Evolutionary conservation across 1,140 invertebrate genomes (phyloP).

Genomic region (Liolophura sinensis): DNA sequence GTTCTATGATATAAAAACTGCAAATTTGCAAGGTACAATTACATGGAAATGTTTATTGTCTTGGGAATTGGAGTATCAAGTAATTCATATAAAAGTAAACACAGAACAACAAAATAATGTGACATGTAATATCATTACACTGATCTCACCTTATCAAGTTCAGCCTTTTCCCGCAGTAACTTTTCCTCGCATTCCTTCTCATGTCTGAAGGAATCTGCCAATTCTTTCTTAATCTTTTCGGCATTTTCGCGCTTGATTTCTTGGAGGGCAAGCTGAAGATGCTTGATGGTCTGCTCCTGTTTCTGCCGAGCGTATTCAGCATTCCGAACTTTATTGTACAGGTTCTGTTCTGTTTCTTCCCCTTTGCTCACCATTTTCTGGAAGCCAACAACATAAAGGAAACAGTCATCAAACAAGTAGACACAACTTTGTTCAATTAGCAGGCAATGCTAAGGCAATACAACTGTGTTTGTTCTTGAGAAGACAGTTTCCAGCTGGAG

Average conservation of each 20-base stretch:
- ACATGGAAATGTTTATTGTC: too few relatives aligned
- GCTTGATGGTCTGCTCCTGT: conserved; percentile 45
- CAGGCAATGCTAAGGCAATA: neutral
- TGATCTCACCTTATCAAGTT: conserved; percentile 48
- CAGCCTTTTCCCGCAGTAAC: conserved; percentile 43
- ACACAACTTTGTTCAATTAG: neutral
- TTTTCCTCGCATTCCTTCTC: conserved; percentile 46
- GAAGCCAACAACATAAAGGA: conserved; percentile 6
- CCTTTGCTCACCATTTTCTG: conserved; percentile 51
- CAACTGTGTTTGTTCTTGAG: neutral
- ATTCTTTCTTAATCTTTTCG: conserved; percentile 36
- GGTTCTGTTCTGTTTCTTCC: conserved; percentile 43
- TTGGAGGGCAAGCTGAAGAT: conserved; percentile 36
- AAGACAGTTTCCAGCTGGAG: too few relatives aligned
- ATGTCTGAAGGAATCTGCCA: conserved; percentile 24
- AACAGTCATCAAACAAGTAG: neutral
- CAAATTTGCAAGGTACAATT: too few relatives aligned
- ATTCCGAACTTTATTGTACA: conserved; percentile 45
- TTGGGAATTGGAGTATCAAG: too few relatives aligned
- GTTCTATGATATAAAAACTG: too few relatives aligned
- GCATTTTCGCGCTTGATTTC: conserved; percentile 43
- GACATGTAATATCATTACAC: neutral
- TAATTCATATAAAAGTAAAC: too few relatives aligned
- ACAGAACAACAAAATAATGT: too few relatives aligned
- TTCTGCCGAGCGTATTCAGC: conserved; percentile 49